A percentile compares a stretch with the other conserved stretches of the same genome.
Conservation (phyloP, 2,888 invertebrate genomes). For the Marronus borbonicus region DNA sequence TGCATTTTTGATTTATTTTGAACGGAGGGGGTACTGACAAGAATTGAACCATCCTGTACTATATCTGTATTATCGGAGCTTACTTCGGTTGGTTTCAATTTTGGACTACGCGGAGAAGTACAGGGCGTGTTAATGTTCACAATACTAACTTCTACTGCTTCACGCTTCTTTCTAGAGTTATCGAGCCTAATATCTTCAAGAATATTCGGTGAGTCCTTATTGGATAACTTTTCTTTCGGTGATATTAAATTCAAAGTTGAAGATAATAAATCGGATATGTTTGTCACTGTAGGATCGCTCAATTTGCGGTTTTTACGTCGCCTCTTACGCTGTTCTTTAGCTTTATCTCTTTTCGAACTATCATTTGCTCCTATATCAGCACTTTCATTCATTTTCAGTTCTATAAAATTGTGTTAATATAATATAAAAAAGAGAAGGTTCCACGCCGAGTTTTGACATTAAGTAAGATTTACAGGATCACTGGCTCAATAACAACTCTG, state of each 20-base stretch:
- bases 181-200: too few relatives aligned
- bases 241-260: conserved; percentile 57
- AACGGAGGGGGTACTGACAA: background rate
- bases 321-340: conserved; percentile 38
- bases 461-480: too few relatives aligned
- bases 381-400: background rate
- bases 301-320: conserved; percentile 40
- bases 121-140: background rate
- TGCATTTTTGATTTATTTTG: conserved; percentile 31
- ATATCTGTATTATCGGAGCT: background rate
- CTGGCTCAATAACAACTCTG: too few relatives aligned
- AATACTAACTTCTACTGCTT: background rate
- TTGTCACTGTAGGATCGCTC: conserved; percentile 57
- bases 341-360: background rate
- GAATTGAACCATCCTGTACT: background rate
- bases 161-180: background rate
- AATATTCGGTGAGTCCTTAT: background rate
- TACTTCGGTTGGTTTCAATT: background rate
- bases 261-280: conserved; percentile 57
- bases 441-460: too few relatives aligned
- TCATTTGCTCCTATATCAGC: background rate
- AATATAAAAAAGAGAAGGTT: too few relatives aligned
- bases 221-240: conserved; percentile 54
- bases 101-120: background rate
- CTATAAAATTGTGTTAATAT: too few relatives aligned